phyloP scores from a whole-genome alignment of 2,797 vertebrate species.

The Alauda arvensis region DNA sequence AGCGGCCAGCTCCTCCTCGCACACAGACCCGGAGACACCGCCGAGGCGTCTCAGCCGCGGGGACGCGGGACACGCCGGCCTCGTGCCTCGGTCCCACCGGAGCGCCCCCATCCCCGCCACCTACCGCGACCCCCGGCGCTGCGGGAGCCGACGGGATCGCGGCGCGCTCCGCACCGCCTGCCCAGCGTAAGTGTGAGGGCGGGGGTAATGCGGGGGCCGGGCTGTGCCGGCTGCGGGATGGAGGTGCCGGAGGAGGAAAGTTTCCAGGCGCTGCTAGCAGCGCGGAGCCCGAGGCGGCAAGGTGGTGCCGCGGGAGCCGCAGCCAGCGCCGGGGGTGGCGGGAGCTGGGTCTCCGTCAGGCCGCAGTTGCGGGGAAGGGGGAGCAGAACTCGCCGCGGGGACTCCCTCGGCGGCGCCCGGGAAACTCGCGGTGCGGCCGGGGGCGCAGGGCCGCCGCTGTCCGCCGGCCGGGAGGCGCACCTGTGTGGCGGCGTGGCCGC shows the following conservation, averaged over 20 bases:
- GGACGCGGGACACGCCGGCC: background rate
- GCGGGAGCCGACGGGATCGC: background rate
- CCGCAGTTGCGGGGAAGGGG: background rate
- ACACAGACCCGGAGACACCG: constrained; percentile 3
- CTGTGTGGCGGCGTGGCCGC: background rate
- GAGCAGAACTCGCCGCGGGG: background rate
- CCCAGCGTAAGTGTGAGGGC: constrained; percentile 2
- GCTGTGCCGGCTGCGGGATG: background rate
- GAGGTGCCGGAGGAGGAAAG: background rate
- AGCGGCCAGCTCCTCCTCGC: constrained; percentile 24
- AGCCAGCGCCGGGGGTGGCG: background rate
- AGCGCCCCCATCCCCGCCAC: background rate
- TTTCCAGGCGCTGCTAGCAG: background rate
- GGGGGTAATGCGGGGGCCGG: background rate
- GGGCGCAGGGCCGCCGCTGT: too few relatives aligned
- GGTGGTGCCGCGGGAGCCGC: background rate
- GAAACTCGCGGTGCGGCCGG: background rate
- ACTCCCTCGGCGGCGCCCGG: background rate
- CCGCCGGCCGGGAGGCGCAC: background rate
- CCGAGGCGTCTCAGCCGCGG: constrained; percentile 10
- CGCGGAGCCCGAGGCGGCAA: background rate
- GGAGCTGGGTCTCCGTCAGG: background rate
- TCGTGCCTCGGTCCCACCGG: background rate
- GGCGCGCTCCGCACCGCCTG: background rate
- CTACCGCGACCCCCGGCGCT: background rate